A percentile compares a stretch with the other conserved stretches of the same genome.
Evolutionary conservation across 2,888 invertebrate genomes (phyloP).

Genomic region (Rambutsinella grinnellia): DNA sequence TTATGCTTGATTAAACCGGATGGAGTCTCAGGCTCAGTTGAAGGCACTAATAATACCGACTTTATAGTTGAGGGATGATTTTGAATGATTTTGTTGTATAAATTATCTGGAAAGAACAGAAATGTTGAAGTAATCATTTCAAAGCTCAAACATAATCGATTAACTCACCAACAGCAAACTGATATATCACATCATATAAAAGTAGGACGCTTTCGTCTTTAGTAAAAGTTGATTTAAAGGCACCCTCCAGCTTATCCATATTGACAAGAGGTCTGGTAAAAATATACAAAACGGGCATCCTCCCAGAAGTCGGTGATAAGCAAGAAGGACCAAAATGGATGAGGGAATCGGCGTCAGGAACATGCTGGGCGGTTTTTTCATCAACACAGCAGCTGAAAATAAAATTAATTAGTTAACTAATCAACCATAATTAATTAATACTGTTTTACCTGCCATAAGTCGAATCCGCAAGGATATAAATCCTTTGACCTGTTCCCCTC

Average conservation of each 20-base stretch:
- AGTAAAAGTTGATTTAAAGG: conserved; percentile 63
- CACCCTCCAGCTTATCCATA: conserved; percentile 67
- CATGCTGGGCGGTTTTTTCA: conserved; percentile 90
- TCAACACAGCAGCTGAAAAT: conserved; percentile 86
- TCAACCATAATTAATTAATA: too few relatives aligned
- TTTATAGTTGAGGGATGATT: neutral
- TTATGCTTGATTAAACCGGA: conserved; percentile 34
- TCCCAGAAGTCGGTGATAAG: conserved; percentile 78
- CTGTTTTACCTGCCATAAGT: conserved; percentile 86
- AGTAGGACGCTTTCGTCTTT: conserved; percentile 67
- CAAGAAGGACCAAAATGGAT: conserved; percentile 95
- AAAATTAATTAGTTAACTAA: neutral
- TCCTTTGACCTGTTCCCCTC: conserved; percentile 72
- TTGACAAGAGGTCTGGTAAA: conserved; percentile 77
- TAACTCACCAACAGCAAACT: conserved; percentile 64
- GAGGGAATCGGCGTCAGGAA: conserved; percentile 81
- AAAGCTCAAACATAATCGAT: neutral
- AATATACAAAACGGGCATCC: conserved; percentile 83
- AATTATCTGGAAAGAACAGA: neutral
- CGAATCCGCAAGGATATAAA: conserved; percentile 90
- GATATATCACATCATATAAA: conserved; percentile 69
- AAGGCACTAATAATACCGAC: too few relatives aligned
- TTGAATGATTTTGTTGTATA: conserved; percentile 18
- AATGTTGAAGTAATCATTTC: too few relatives aligned
- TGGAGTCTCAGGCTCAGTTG: neutral